phyloP scores from a whole-genome alignment of 2,797 vertebrate genomes.

The Danio albolineatus region DNA sequence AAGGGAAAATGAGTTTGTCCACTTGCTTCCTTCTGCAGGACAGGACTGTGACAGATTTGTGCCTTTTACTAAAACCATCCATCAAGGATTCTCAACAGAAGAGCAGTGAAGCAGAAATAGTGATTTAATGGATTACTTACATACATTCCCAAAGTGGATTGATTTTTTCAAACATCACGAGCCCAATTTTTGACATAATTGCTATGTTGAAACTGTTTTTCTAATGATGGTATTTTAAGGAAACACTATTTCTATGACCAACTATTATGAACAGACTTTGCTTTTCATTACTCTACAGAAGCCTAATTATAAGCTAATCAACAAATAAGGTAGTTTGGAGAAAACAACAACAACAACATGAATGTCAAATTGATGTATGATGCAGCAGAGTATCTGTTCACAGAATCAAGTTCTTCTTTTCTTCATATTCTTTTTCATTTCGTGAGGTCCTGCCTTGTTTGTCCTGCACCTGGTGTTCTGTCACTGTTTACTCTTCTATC shows the following conservation, averaged over 20 bases:
- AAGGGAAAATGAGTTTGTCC: slow-evolving; percentile 40
- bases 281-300: neutral
- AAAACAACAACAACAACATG: neutral
- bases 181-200: slow-evolving; percentile 1
- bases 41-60: slow-evolving; percentile 47
- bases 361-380: slow-evolving; percentile 7
- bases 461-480: slow-evolving; percentile 36
- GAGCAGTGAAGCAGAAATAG: slow-evolving; percentile 18
- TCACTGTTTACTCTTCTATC: slow-evolving; percentile 23
- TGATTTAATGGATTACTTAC: slow-evolving; percentile 32
- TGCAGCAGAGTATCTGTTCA: neutral
- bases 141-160: neutral
- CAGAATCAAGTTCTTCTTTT: neutral
- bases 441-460: neutral
- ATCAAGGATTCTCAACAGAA: slow-evolving; percentile 1
- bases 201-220: slow-evolving; percentile 6
- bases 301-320: neutral
- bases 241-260: neutral
- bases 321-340: neutral
- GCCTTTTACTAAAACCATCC: slow-evolving; percentile 19
- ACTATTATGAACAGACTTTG: neutral
- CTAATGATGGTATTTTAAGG: neutral
- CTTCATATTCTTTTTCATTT: neutral
- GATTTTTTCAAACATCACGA: slow-evolving; percentile 15
- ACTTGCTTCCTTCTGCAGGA: slow-evolving; percentile 25